These are phyloP conservation scores for Agrilus cyanescens DNA, from an alignment of 2,888 invertebrate species.

Conservation along the genomic window DNA sequence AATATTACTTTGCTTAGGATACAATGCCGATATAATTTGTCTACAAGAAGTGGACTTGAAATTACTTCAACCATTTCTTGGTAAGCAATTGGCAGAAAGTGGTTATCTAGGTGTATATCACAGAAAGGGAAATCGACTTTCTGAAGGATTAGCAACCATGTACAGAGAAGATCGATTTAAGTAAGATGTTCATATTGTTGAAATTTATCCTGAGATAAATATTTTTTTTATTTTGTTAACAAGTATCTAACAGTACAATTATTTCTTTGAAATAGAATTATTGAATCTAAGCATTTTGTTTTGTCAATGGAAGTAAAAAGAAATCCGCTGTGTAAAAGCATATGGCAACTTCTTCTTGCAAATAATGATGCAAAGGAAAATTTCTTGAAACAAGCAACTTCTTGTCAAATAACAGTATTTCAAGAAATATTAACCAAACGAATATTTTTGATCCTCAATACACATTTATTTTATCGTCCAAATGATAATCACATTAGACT, in stretches of 20 bases:
- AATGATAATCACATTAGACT: conserved; percentile 82
- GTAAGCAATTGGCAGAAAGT: conserved; percentile 42
- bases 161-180: conserved; percentile 59
- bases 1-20: conserved; percentile 44
- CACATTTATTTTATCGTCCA: conserved; percentile 89
- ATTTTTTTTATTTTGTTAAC: not conserved
- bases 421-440: conserved; percentile 44
- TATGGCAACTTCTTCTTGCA: conserved; percentile 45
- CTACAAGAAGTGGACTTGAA: conserved; percentile 87
- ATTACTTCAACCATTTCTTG: conserved; percentile 57
- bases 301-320: conserved; percentile 45
- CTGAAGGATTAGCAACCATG: conserved; percentile 76
- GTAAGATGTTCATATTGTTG: conserved; percentile 29
- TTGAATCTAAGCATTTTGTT: conserved; percentile 40
- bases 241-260: no score
- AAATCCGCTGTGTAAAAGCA: conserved; percentile 38
- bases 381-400: conserved; percentile 51
- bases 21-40: conserved; percentile 82
- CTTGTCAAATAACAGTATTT: conserved; percentile 47
- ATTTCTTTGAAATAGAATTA: conserved; percentile 34
- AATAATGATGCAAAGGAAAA: conserved; percentile 44
- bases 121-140: conserved; percentile 59
- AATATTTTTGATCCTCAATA: conserved; percentile 61
- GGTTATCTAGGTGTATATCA: conserved; percentile 52
- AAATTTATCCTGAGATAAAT: not conserved